Conservation (phyloP, 2,797 vertebrate species). For the Acanthiza pusilla region DNA sequence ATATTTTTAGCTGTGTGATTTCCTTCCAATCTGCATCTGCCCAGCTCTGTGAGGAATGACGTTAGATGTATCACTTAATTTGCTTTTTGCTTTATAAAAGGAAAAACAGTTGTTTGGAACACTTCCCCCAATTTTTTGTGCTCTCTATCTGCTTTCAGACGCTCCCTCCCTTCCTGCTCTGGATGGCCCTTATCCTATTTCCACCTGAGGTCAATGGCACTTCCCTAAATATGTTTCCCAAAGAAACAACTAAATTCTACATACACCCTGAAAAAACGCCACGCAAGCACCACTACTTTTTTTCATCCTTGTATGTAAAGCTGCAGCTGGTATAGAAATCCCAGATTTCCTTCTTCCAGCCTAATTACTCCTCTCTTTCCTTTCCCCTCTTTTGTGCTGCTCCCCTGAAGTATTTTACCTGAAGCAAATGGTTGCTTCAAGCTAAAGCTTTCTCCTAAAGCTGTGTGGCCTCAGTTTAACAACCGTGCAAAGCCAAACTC, state of each 20-base stretch:
- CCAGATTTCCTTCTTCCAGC: slow-evolving; percentile 21
- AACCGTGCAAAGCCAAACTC: slow-evolving; percentile 19
- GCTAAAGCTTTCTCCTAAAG: neutral
- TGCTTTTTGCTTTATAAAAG: slow-evolving; percentile 33
- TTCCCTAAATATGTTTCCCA: slow-evolving; percentile 54
- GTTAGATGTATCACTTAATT: slow-evolving; percentile 22
- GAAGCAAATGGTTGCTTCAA: neutral
- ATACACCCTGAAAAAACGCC: neutral
- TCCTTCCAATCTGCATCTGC: slow-evolving; percentile 25
- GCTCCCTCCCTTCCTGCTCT: slow-evolving; percentile 59
- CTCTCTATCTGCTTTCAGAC: slow-evolving; percentile 63
- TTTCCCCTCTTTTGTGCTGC: neutral
- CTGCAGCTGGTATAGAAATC: neutral
- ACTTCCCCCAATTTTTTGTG: slow-evolving; percentile 57
- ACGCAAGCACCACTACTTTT: neutral
- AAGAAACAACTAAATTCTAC: slow-evolving; percentile 32
- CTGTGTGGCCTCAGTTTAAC: slow-evolving; percentile 20
- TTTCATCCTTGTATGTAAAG: neutral
- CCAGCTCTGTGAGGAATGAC: slow-evolving; percentile 18
- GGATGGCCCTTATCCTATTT: slow-evolving; percentile 62
- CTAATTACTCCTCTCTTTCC: neutral
- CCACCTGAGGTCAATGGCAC: slow-evolving; percentile 64
- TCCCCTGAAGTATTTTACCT: slow-evolving; percentile 13
- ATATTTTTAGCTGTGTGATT: slow-evolving; percentile 44
- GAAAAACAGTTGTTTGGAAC: slow-evolving; percentile 52